Evolutionary conservation across 2,888 invertebrate genomes (phyloP).

Genomic region (Nectonema munidae): DNA sequence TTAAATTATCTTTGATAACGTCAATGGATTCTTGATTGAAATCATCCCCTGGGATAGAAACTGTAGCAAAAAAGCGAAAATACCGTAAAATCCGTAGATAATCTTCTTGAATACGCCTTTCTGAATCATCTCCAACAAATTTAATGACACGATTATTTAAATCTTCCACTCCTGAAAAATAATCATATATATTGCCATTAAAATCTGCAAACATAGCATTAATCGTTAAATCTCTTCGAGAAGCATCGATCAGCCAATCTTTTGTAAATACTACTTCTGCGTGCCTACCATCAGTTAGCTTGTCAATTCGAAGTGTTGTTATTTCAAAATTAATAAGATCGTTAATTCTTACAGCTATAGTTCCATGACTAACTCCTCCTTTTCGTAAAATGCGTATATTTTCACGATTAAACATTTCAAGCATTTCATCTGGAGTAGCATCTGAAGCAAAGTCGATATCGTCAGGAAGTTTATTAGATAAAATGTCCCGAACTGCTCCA

Average conservation of each 20-base stretch:
- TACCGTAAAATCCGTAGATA: conserved; percentile 57
- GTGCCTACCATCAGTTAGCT: conserved; percentile 61
- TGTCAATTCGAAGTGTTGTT: conserved; percentile 66
- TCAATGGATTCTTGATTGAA: conserved; percentile 43
- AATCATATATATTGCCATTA: conserved; percentile 64
- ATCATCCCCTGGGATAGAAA: conserved; percentile 34
- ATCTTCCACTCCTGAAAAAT: conserved; percentile 72
- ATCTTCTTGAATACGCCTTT: conserved; percentile 58
- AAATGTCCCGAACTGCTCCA: conserved; percentile 51
- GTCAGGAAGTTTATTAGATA: conserved; percentile 31
- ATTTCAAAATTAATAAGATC: conserved; percentile 26
- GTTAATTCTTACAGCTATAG: conserved; percentile 14
- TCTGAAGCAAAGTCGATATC: conserved; percentile 91
- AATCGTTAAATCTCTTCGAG: conserved; percentile 70
- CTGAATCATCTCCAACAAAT: conserved; percentile 78
- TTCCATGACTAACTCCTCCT: conserved; percentile 48
- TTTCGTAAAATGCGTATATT: conserved; percentile 57
- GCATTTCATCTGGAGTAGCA: conserved; percentile 82
- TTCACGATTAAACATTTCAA: conserved; percentile 46
- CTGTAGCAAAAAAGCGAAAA: conserved; percentile 54
- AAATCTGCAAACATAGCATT: conserved; percentile 87
- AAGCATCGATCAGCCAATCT: conserved; percentile 46
- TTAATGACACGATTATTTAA: conserved; percentile 37
- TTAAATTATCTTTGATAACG: conserved; percentile 40
- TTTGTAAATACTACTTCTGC: conserved; percentile 74